phyloP scores from a whole-genome alignment of 2,888 invertebrate species.

The Eulithis prunata region DNA sequence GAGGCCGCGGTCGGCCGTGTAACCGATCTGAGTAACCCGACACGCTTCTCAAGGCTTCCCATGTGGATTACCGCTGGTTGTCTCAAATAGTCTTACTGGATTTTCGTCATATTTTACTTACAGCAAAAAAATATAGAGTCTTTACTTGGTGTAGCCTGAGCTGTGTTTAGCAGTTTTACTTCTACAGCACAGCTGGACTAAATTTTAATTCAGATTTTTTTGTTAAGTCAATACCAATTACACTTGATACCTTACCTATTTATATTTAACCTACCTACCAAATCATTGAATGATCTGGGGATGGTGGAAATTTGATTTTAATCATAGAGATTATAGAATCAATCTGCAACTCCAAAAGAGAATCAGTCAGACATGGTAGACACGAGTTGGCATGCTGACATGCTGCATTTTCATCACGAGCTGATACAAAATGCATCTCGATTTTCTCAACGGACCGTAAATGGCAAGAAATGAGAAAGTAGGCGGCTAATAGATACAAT shows the following conservation, averaged over 20 bases:
- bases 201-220: background rate
- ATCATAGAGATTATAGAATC: conserved; percentile 5
- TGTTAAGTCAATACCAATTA: background rate
- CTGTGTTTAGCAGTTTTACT: too few species aligned
- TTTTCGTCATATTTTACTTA: conserved; percentile 33
- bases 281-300: too few species aligned
- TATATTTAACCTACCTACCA: background rate
- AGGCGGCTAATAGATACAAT: conserved; percentile 82
- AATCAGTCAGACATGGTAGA: conserved; percentile 46
- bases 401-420: conserved; percentile 60
- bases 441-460: conserved; percentile 79
- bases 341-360: conserved; percentile 37
- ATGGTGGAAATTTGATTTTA: background rate
- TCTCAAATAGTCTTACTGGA: conserved; percentile 61
- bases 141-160: too few species aligned
- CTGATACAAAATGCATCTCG: conserved; percentile 72
- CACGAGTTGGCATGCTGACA: conserved; percentile 56
- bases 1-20: conserved; percentile 68
- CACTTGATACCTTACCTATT: background rate
- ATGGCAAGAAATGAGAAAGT: conserved; percentile 82
- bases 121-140: too few species aligned
- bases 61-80: conserved; percentile 71
- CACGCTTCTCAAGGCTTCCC: conserved; percentile 75
- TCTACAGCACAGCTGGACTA: too few species aligned
- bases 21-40: conserved; percentile 71